Evolutionary conservation across 1,140 invertebrate species (phyloP), one percentile per base, ranked within the genome.

Genomic region (Drosophila yakuba): DNA sequence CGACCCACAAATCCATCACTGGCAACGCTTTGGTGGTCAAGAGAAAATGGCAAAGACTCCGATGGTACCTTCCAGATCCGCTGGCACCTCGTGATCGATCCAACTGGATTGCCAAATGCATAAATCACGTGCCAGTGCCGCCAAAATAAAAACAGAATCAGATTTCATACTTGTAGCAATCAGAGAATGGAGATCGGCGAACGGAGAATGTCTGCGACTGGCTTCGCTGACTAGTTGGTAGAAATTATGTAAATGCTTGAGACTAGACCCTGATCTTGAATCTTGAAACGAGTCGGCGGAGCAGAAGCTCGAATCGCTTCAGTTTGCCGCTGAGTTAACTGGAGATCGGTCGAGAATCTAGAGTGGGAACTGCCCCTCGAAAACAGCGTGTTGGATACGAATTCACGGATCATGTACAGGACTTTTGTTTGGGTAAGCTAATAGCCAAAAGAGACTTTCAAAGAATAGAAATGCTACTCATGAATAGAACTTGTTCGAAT

Each of bases 181-280:
- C 45, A 32, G 23, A 75, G 63, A 36, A 58, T 56, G 57, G 45
- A 50, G 60, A 36, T 15, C 50, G 32, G 59, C 63, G 64, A 67
- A 62, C 74, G 74, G 69, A 47, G 73, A 68, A 64, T 73, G 74
- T 68, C 51, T 58, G 51, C 48, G 60, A 76, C 64, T 64, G 54
- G 63, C 67, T 51, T 4, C 4, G n/a, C 25, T 47, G 59, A 39
- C 67, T 41, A 41, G 17, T 58, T 17, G 72, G 50, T 88, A 82
- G 83, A 86, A 88, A 86, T 76, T 88, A 88, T 86, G 83, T 79
- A 86, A 86, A 86, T 88, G 79, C 83, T 82, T 51, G 43, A 36
- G 43, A 20, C 32, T 39, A 64, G 67, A 64, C 82, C 83, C 79
- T 86, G 83, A 86, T 88, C 83, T 86, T 86, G 83, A 84, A 86